These are phyloP conservation scores for Phoebastria nigripes DNA, from an alignment of 2,797 vertebrate genomes.

Conservation along the genomic window DNA sequence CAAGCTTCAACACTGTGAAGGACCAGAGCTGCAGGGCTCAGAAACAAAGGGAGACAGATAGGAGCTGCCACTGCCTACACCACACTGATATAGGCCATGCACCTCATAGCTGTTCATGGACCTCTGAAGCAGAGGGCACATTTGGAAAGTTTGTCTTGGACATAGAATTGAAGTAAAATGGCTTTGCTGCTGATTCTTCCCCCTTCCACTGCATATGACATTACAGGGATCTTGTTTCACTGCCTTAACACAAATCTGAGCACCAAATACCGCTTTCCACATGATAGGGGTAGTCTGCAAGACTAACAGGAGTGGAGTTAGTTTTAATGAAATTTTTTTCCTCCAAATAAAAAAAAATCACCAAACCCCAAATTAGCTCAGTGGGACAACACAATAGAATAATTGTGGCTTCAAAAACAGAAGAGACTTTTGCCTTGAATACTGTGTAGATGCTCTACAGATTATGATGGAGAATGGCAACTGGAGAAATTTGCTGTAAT, in stretches of 20 bases:
- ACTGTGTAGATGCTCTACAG: not conserved
- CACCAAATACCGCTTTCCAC: not conserved
- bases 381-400: not conserved
- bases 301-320: not conserved
- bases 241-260: not conserved
- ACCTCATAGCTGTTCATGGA: not conserved
- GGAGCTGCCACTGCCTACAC: not conserved
- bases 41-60: not conserved
- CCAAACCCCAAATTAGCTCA: not conserved
- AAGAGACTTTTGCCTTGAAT: not conserved
- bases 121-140: not conserved
- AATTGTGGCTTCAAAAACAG: not conserved
- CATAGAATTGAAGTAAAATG: not conserved
- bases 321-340: not conserved
- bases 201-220: rapidly evolving
- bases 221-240: not conserved
- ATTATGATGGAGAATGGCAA: not conserved
- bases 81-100: rapidly evolving
- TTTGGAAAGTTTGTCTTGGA: not conserved
- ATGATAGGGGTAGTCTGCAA: not conserved
- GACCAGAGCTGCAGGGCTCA: not conserved
- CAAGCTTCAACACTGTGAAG: not conserved
- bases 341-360: not conserved
- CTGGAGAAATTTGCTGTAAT: not conserved
- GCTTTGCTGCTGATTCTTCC: not conserved